phyloP scores from a whole-genome alignment of 2,113 vertebrate species.

The Monarcha castaneiventris region DNA sequence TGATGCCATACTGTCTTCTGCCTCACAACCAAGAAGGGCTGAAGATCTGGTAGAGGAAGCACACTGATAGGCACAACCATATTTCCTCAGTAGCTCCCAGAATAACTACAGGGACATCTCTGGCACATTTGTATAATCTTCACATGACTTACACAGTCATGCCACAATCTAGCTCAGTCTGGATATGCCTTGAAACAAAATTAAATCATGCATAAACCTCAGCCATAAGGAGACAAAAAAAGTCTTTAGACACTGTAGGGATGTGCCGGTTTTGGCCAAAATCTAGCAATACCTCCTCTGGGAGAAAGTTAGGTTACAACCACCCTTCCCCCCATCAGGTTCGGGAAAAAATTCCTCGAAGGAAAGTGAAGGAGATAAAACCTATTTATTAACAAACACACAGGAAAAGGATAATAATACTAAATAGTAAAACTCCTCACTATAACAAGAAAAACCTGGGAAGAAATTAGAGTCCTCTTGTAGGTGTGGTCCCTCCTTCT shows the following conservation, averaged over 20 bases:
- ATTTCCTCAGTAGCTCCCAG: neutral
- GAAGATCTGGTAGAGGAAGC: neutral
- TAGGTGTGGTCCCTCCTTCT: too few relatives aligned
- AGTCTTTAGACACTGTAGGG: neutral
- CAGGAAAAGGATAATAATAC: too few relatives aligned
- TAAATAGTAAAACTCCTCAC: too few relatives aligned
- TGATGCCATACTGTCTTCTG: neutral
- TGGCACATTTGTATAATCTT: neutral
- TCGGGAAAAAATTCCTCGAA: too few relatives aligned
- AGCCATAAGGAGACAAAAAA: neutral
- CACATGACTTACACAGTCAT: fast-evolving
- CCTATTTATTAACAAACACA: too few relatives aligned
- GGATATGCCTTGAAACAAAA: neutral
- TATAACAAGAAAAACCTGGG: too few relatives aligned
- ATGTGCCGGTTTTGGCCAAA: too few relatives aligned
- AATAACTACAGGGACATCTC: neutral
- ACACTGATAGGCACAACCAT: neutral
- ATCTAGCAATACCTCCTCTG: too few relatives aligned
- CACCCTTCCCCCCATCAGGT: too few relatives aligned
- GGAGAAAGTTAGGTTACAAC: too few relatives aligned
- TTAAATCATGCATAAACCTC: neutral
- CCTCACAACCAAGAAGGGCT: neutral
- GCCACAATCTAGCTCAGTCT: neutral
- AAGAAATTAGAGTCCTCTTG: too few relatives aligned
- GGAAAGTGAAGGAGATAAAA: too few relatives aligned